Conservation (phyloP, 1,140 invertebrate species). For the Centruroides vittatus region DNA sequence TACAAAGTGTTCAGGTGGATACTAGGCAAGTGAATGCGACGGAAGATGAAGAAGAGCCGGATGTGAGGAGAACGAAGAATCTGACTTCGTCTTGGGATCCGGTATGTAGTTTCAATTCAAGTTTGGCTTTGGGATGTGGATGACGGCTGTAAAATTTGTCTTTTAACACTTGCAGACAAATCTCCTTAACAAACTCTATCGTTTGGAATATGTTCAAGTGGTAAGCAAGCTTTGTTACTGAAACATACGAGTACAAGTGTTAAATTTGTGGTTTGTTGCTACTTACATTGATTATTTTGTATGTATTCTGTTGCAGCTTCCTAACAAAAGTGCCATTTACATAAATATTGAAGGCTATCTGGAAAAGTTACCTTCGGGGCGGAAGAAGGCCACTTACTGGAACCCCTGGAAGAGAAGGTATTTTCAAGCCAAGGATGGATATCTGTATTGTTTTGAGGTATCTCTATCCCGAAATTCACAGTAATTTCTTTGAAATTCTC, state of each 20-base stretch:
- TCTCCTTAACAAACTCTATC: no score
- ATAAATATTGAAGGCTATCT: conserved; percentile 32
- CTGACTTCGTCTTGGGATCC: conserved; percentile 27
- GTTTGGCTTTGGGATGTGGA: no score
- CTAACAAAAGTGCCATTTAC: conserved; percentile 2
- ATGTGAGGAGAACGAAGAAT: conserved; percentile 17
- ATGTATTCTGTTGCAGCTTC: neutral
- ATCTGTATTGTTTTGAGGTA: conserved; percentile 38
- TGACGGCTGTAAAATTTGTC: no score
- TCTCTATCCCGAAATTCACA: neutral
- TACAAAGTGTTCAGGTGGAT: conserved; percentile 14
- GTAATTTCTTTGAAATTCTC: neutral
- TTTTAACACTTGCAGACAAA: no score
- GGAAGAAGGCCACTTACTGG: conserved; percentile 40
- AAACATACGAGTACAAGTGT: no score
- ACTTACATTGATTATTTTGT: no score
- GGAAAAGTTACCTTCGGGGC: conserved; percentile 38
- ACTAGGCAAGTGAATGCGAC: conserved; percentile 18
- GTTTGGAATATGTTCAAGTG: no score
- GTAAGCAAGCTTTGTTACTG: no score
- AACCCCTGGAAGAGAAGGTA: conserved; percentile 43
- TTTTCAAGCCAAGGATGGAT: conserved; percentile 36
- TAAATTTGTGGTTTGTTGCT: no score
- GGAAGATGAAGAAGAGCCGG: conserved; percentile 13
- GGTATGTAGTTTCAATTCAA: conserved; percentile 21